Base-by-base conservation (phyloP, 2,797 vertebrate species). In the Acrossocheilus wenchowensis region DNA sequence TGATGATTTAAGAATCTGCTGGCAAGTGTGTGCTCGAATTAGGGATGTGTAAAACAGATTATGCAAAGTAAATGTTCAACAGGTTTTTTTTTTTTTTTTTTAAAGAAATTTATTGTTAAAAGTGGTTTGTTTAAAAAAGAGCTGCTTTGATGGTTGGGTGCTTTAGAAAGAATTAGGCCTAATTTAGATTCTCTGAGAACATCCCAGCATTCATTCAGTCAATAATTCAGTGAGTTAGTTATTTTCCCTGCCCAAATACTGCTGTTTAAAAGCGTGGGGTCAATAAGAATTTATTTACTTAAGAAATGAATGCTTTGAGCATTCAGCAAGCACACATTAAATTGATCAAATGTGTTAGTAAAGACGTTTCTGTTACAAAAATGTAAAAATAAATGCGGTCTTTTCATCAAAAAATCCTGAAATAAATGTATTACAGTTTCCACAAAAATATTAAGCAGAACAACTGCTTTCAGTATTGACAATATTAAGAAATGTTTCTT, bases 11-110 rank as follows among this genome's bases (percentile, higher is more conserved):
- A 73, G 41, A 26, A 73, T 15, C 43, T 48, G 43, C 71, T 48
- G n/a, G 43, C 23, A n/a, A n/a, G n/a, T 2, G n/a, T 89, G 82
- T 88, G 62, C 48, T 60, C 82, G 26, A 39, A 45, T 80, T 54
- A 15, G 21, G 8, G 4, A 52, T 73, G 41, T 48, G 80, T 73
- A 52, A 64, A 79, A n/a, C 21, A 36, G 54, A 41, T 64, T 62
- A 26, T 64, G 41, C 12, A 80, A 45, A 39, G 21, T 45, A 73
- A 43, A 6, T 72, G 39, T 71, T 23, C 19, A 21, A 21, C 34
- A 14, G 6, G 17, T 7, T 30, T 7, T 30, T 15, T 68, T 8
- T 66, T 7, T 7, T 62, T 15, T 2, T 57, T 23, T 7, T 9
- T 23, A 1, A 23, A 64, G 62, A 30, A 19, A 68, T 68, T 6